Percentiles rank a stretch among this genome's conserved stretches.
Conservation (phyloP, 2,113 vertebrate species). For the Pao palembangensis region DNA sequence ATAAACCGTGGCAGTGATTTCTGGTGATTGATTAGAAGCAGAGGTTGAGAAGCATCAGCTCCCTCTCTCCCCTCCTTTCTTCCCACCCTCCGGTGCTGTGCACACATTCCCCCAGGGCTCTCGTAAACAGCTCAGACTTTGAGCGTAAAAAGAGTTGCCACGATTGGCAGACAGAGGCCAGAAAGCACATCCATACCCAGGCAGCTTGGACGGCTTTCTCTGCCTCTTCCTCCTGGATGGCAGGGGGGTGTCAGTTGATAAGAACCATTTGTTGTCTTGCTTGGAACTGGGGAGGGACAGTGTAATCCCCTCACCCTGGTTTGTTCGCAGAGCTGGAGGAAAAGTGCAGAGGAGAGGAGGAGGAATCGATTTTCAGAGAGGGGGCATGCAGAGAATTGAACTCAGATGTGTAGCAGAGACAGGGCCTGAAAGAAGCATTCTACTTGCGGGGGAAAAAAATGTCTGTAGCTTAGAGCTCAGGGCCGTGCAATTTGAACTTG, state of each 20-base stretch:
- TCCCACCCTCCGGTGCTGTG: conserved; percentile 60
- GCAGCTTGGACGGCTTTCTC: conserved; percentile 40
- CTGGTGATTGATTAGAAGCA: conserved; percentile 93
- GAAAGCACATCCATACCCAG: conserved; percentile 49
- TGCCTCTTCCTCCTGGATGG: conserved; percentile 57
- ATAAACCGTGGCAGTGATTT: conserved; percentile 86
- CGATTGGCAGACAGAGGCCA: conserved; percentile 62
- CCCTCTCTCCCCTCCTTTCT: conserved; percentile 47
- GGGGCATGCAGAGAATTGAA: conserved; percentile 69
- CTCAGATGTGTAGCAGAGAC: conserved; percentile 67
- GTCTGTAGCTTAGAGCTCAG: conserved; percentile 69
- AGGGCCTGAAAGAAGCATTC: conserved; percentile 56
- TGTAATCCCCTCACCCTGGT: conserved; percentile 66
- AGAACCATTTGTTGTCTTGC: conserved; percentile 72
- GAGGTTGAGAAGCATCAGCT: conserved; percentile 75
- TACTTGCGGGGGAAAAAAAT: conserved; percentile 64
- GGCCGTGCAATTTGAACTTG: conserved; percentile 63
- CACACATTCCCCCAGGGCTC: conserved; percentile 56
- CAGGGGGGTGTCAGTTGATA: conserved; percentile 67
- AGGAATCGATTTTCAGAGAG: conserved; percentile 70
- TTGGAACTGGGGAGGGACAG: conserved; percentile 65
- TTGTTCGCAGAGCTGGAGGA: conserved; percentile 61
- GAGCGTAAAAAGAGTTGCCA: conserved; percentile 62
- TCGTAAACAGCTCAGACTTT: conserved; percentile 62
- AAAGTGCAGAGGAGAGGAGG: conserved; percentile 55